A percentile compares a stretch with the other conserved stretches of the same genome.
Conservation (phyloP, 2,888 invertebrate species). For the Orchesellides sinensis region DNA sequence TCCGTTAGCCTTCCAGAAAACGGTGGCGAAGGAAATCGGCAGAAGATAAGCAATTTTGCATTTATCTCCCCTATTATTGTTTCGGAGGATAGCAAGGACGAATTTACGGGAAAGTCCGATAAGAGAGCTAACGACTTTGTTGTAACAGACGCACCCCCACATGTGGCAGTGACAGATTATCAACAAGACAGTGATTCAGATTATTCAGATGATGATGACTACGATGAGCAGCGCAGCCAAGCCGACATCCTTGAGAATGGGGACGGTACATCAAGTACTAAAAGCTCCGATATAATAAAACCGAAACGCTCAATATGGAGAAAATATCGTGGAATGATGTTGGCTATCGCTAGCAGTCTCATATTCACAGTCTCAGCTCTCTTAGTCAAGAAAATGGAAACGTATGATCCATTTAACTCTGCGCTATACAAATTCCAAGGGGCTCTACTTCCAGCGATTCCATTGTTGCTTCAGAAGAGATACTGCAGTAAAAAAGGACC, state of each 20-base stretch:
- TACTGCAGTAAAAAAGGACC: slow-evolving; percentile 34
- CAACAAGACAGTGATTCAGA: not conserved
- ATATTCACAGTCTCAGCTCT: slow-evolving; percentile 55
- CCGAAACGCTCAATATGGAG: slow-evolving; percentile 3
- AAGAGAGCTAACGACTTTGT: too few species aligned
- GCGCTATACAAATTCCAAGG: slow-evolving; percentile 69
- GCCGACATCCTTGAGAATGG: slow-evolving; percentile 12
- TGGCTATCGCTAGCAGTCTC: slow-evolving; percentile 37
- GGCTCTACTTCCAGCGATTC: slow-evolving; percentile 57
- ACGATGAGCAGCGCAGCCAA: slow-evolving; percentile 20
- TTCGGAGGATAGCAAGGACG: too few species aligned
- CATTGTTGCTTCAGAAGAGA: slow-evolving; percentile 34
- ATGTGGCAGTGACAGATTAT: too few species aligned
- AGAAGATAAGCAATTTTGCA: too few species aligned
- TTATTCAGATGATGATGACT: not conserved
- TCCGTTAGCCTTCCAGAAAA: too few species aligned
- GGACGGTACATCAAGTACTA: not conserved
- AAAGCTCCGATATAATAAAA: not conserved
- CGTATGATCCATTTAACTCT: slow-evolving; percentile 61
- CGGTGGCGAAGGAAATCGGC: too few species aligned
- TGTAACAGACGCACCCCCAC: too few species aligned
- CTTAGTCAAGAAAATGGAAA: slow-evolving; percentile 58
- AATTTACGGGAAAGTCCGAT: too few species aligned
- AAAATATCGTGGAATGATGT: slow-evolving; percentile 48
- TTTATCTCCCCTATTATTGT: too few species aligned